These are phyloP conservation scores for Andrena minutula DNA, from an alignment of 2,888 invertebrate species.

Conservation along the genomic window DNA sequence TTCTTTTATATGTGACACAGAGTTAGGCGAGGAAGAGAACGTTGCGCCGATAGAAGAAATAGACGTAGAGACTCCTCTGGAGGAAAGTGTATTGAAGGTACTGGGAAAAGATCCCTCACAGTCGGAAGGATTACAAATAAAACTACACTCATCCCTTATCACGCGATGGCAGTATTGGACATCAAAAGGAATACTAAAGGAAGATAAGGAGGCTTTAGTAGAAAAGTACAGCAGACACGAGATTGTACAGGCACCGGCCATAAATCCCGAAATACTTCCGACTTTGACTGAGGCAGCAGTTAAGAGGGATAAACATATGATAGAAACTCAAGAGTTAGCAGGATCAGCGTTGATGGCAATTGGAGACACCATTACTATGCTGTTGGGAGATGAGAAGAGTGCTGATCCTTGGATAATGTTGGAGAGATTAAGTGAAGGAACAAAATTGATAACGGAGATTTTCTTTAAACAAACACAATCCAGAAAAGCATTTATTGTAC, in stretches of 20 bases:
- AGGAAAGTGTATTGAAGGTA: not conserved
- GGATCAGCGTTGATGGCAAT: not conserved
- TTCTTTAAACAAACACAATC: not conserved
- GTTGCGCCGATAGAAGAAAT: not conserved
- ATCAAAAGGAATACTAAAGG: not conserved
- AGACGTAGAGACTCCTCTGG: rapidly evolving
- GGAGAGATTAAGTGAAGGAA: not conserved
- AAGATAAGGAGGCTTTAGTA: not conserved
- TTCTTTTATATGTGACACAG: too few relatives aligned
- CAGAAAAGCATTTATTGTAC: not conserved
- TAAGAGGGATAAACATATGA: not conserved
- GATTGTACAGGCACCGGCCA: not conserved
- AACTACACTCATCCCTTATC: not conserved
- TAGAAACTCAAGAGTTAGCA: not conserved
- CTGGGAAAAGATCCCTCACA: not conserved
- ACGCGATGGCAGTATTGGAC: not conserved
- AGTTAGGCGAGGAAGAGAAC: too few relatives aligned
- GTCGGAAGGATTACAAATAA: not conserved
- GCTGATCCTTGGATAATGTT: not conserved
- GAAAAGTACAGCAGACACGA: not conserved
- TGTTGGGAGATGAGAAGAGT: not conserved
- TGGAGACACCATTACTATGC: not conserved
- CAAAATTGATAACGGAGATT: not conserved
- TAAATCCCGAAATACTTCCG: not conserved
- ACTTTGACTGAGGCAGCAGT: not conserved